A percentile compares a stretch with the other conserved stretches of the same genome.
phyloP scores from a whole-genome alignment of 2,888 invertebrate genomes.

The Automeris io region DNA sequence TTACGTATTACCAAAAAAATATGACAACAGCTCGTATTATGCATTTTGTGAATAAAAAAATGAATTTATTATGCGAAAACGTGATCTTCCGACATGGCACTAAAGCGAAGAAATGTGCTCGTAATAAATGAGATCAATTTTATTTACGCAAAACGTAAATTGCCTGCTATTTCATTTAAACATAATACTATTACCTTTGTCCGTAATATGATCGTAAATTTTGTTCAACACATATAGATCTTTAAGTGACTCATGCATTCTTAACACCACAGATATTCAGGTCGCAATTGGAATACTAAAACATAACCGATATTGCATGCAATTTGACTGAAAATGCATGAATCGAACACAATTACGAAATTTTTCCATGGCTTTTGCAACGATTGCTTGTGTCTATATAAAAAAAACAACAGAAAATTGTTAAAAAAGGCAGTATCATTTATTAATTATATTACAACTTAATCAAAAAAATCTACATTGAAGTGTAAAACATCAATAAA shows the following conservation, averaged over 20 bases:
- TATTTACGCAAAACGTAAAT: conserved; percentile 27
- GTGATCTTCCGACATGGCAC: conserved; percentile 57
- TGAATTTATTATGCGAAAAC: conserved; percentile 53
- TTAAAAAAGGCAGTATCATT: conserved; percentile 69
- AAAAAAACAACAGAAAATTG: conserved; percentile 37
- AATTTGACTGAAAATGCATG: no score
- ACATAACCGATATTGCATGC: no score
- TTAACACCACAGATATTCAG: no score
- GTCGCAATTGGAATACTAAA: no score
- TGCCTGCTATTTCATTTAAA: conserved; percentile 52
- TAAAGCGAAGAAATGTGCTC: conserved; percentile 53
- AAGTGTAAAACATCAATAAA: conserved; percentile 69
- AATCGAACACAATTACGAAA: no score
- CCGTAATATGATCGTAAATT: conserved; percentile 39
- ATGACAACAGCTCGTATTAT: conserved; percentile 53
- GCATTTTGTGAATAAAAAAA: conserved; percentile 31
- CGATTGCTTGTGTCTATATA: neutral
- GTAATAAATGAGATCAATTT: conserved; percentile 55
- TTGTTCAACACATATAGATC: conserved; percentile 60
- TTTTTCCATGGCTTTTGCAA: conserved; percentile 13
- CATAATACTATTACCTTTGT: conserved; percentile 44
- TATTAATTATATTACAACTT: conserved; percentile 71
- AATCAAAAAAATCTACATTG: conserved; percentile 56
- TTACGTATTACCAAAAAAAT: conserved; percentile 23
- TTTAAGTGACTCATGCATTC: no score